Conservation (phyloP, 2,797 vertebrate genomes). For the Helarctos malayanus region DNA sequence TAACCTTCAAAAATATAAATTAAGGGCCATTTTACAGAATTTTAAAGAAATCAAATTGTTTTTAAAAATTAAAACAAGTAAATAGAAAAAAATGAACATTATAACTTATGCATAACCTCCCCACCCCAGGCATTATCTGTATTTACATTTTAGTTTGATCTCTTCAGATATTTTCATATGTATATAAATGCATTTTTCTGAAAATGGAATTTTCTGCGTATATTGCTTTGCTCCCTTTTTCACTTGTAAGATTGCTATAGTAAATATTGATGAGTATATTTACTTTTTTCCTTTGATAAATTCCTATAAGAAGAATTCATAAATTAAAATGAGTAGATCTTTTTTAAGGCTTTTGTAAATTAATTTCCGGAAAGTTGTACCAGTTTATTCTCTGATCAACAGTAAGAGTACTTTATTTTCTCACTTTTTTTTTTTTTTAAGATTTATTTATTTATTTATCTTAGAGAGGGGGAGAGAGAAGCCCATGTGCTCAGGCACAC, state of each 20-base stretch:
- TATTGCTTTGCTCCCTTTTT: background rate
- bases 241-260: background rate
- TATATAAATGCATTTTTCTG: background rate
- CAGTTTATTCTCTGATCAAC: background rate
- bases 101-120: background rate
- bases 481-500: background rate
- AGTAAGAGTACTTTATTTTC: background rate
- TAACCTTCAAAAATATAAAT: conserved; percentile 35
- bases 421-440: background rate
- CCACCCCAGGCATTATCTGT: background rate
- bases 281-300: background rate
- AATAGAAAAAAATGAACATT: conserved; percentile 12
- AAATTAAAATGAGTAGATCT: background rate
- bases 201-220: background rate
- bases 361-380: background rate
- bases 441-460: background rate
- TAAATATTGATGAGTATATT: background rate
- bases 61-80: background rate
- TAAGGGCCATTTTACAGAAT: background rate
- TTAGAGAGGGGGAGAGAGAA: background rate
- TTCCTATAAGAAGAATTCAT: background rate
- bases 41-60: background rate
- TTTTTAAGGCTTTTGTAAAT: background rate
- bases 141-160: conserved; percentile 8
- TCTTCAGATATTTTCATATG: background rate